These are phyloP conservation scores for Drosophila miranda DNA, from an alignment of 1,140 invertebrate species.

Conservation along the genomic window DNA sequence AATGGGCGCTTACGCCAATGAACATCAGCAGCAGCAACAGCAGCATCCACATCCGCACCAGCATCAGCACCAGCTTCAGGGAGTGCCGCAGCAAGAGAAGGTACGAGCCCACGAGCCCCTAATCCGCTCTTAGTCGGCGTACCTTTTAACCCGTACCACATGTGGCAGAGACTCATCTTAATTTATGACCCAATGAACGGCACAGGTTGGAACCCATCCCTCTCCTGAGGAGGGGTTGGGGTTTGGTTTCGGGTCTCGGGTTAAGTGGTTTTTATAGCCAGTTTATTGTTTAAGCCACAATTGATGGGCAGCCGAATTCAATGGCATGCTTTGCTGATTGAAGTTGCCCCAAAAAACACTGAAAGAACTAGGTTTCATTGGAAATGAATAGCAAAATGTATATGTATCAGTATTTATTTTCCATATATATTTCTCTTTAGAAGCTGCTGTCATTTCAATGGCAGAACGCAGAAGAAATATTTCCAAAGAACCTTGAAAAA, in stretches of 20 bases:
- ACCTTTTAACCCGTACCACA: conserved; percentile 60
- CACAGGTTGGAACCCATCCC: conserved; percentile 5
- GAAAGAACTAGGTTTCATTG: no score
- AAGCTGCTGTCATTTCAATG: neutral
- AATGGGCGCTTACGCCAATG: conserved; percentile 79
- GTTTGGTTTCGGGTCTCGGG: conserved; percentile 12
- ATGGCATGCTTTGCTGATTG: no score
- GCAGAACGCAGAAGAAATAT: conserved; percentile 9
- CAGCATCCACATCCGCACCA: conserved; percentile 50
- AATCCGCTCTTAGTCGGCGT: conserved; percentile 70
- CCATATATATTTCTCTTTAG: no score
- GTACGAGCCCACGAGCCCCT: conserved; percentile 50
- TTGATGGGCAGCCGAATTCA: conserved; percentile 11
- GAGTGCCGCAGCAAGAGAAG: conserved; percentile 61
- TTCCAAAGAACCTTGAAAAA: conserved; percentile 14
- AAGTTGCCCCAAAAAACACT: no score
- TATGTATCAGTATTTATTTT: no score
- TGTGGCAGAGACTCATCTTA: conserved; percentile 54
- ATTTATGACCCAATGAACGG: conserved; percentile 62
- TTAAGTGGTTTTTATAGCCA: conserved; percentile 73
- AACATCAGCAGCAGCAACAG: conserved; percentile 69
- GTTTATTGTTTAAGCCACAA: conserved; percentile 57
- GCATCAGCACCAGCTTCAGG: conserved; percentile 38
- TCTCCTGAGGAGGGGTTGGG: neutral
- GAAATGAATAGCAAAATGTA: no score